Conservation (phyloP, 2,797 vertebrate genomes). For the Manis javanica region DNA sequence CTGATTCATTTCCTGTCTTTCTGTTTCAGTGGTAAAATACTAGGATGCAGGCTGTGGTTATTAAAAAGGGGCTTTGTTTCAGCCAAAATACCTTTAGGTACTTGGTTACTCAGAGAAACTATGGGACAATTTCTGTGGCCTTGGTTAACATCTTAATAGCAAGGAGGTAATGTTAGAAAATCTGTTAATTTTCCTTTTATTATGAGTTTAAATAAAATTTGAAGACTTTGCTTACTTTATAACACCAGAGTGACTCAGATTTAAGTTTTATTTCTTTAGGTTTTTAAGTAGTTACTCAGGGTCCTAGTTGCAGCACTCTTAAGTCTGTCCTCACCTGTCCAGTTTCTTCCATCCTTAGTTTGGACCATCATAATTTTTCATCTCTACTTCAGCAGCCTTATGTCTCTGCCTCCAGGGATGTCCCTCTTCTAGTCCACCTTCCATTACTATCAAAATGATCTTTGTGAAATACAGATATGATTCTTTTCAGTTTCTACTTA, state of each 20-base stretch:
- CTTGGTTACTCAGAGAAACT: too few species aligned
- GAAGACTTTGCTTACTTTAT: constrained; percentile 31
- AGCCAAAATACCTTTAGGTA: too few species aligned
- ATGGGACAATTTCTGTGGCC: constrained; percentile 4
- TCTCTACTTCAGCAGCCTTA: neutral
- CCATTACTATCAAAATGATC: too few species aligned
- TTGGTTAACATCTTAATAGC: constrained; percentile 43
- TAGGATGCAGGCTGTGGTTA: too few species aligned
- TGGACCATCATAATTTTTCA: constrained; percentile 18
- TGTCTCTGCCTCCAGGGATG: too few species aligned
- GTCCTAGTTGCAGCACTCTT: neutral
- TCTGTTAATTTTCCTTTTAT: constrained; percentile 42
- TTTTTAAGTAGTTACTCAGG: constrained; percentile 26
- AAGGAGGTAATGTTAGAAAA: constrained; percentile 23
- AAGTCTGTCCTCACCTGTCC: neutral
- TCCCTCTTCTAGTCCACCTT: too few species aligned
- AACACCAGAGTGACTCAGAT: constrained; percentile 12
- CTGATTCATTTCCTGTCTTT: too few species aligned
- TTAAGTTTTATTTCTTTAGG: constrained; percentile 33
- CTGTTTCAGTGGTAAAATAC: too few species aligned
- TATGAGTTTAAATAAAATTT: constrained; percentile 54
- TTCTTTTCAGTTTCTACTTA: too few species aligned
- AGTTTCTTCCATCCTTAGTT: constrained; percentile 4
- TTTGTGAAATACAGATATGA: too few species aligned
- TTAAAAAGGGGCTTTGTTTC: too few species aligned